Evolutionary conservation across 2,888 invertebrate genomes (phyloP), one percentile per base, ranked within the genome.

Genomic region (Alentia gelatinosa): DNA sequence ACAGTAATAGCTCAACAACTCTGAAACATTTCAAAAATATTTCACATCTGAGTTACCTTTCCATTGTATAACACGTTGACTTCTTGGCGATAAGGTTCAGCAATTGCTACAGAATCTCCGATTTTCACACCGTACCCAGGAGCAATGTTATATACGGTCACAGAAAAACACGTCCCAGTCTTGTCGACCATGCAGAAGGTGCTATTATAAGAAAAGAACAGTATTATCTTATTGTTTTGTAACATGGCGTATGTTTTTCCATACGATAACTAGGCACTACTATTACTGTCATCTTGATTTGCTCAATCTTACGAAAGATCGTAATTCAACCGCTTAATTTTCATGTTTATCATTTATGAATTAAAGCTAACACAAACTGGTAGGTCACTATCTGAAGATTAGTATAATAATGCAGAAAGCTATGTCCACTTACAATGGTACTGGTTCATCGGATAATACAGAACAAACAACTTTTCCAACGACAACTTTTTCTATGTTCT

Each of bases 131-230:
- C 98, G 95, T 97, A 97, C 0, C 98, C 98, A 94, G 97, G 97
- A 9, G 98, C 98, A 96, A 98, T 97, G 96, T 98, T 98, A 96
- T 98, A 98, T 83, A 98, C 97, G 0, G 98, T 98, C 91, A 98
- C 98, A 33, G 97, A 97, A 86, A 97, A 96, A 95, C 98, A 98
- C 0, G 97, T 96, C 96, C 97, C 97, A 91, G 97, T 97, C 93
- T 97, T 97, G 96, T 98, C 98, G 79, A 98, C 97, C 95, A 98
- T 96, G 94, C 98, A 98, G 96, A 98, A 98, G 56, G 98, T 97
- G 96, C 98, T 98, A 96, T 19, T 97, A 95, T 90, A 91, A 91
- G 23, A 39, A 33, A 79, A 89, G 19, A 40, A 19, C 47, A 47
- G 47, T 79, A 19, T 37, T 23, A 83, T 83, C 30, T 5, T 83